Percentiles rank a stretch among this genome's conserved stretches.
Conservation (phyloP, 2,888 invertebrate species). For the Fabriciana adippe region DNA sequence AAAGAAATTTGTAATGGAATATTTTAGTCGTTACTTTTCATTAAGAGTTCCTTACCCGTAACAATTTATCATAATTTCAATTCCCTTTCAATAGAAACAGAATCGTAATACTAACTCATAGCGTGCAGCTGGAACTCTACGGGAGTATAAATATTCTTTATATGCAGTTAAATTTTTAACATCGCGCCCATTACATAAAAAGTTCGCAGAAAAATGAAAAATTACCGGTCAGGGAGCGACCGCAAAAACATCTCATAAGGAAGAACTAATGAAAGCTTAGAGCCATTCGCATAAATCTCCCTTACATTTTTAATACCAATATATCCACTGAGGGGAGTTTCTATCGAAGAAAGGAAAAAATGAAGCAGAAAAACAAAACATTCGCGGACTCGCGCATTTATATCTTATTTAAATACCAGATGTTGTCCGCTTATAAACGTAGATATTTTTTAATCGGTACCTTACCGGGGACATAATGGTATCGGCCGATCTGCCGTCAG, state of each 20-base stretch:
- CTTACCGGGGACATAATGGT: conserved; percentile 80
- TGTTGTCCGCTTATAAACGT: conserved; percentile 78
- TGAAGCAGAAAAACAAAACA: conserved; percentile 71
- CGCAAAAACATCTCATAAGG: conserved; percentile 78
- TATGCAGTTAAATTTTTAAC: conserved; percentile 78
- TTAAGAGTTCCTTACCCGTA: conserved; percentile 48
- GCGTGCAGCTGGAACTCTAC: conserved; percentile 70
- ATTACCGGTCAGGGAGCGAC: conserved; percentile 81
- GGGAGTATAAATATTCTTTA: conserved; percentile 78
- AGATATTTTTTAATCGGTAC: conserved; percentile 79
- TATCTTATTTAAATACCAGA: conserved; percentile 82
- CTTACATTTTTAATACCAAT: conserved; percentile 83
- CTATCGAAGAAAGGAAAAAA: conserved; percentile 65
- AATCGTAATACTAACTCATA: conserved; percentile 75
- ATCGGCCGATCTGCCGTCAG: conserved; percentile 80
- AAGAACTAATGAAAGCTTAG: conserved; percentile 82
- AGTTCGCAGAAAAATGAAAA: conserved; percentile 80
- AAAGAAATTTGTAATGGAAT: not conserved
- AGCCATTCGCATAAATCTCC: conserved; percentile 83
- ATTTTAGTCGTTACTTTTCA: conserved; percentile 56
- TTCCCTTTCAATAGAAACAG: conserved; percentile 58
- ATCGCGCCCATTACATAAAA: conserved; percentile 68
- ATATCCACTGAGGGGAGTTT: conserved; percentile 77
- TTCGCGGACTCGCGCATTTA: conserved; percentile 75
- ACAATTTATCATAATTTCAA: conserved; percentile 57